Base-by-base conservation (phyloP, 2,113 vertebrate genomes). In the Uria aalge region DNA sequence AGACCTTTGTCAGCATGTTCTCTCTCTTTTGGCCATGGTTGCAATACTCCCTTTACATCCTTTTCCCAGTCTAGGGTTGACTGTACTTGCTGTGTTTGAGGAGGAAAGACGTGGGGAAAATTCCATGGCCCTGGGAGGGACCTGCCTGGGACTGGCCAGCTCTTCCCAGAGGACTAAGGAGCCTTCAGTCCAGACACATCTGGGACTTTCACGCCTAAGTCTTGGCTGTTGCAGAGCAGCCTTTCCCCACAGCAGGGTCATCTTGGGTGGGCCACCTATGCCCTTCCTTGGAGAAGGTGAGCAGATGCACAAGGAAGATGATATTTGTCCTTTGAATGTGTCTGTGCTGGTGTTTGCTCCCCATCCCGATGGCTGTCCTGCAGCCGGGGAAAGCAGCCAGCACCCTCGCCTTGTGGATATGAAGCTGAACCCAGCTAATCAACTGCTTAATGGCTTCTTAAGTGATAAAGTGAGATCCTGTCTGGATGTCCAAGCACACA, bases 361-460 rank as follows among this genome's bases (percentile, higher is more conserved):
- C 14, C 3, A 0, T 16, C 6, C 14, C 1, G 0, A 7, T 21
- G 47, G 26, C 7, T 73, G 4, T 68, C 59, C 80, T 47, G 41
- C 21, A 63, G 15, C 19, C 41, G 36, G 53, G 41, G 34, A 57
- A 29, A 2, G 0, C 19, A 40, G 36, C 14, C 27, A 40, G 18
- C 34, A 62, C 34, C 15, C 45, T 73, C 1, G 0, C 5, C 64
- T 48, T 38, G 2, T 0, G 0, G 32, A 45, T 26, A 20, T 1
- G 3, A 43, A 62, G 34, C 48, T 55, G 5, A 76, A 57, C 9
- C 34, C 14, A 11, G 62, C 36, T 88, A 67, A 13, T 80, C 59
- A 24, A 1, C 12, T 56, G 26, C 41, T 40, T 43, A 38, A n/a
- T 6, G 30, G 24, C 32, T 71, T 53, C 80, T 55, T 14, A 32